Conservation (phyloP, 2,113 vertebrate genomes). For the Tricholaema leucomelas region DNA sequence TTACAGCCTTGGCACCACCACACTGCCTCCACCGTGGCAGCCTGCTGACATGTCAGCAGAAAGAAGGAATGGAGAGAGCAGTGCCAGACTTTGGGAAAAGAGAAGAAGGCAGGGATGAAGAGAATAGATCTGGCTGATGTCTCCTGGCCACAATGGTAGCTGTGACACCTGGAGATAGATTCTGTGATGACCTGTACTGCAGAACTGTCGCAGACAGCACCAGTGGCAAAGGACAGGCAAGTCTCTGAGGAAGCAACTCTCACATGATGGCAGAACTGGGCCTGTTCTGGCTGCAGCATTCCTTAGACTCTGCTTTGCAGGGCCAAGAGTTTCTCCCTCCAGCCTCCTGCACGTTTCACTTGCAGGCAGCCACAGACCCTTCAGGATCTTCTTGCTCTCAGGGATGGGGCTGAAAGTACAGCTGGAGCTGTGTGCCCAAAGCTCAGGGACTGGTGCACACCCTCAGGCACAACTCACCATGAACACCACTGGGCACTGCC, state of each 20-base stretch:
- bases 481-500: not conserved
- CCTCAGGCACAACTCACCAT: not conserved
- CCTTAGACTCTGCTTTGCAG: not conserved
- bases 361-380: too few species aligned
- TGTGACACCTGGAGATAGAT: not conserved
- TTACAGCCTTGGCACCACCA: not conserved
- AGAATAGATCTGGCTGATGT: not conserved
- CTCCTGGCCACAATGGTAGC: not conserved
- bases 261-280: rapidly evolving
- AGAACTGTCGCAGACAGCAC: not conserved
- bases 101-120: not conserved
- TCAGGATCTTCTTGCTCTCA: too few species aligned
- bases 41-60: not conserved
- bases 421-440: rapidly evolving
- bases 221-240: not conserved
- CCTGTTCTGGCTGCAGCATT: rapidly evolving
- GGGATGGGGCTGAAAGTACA: not conserved
- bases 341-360: not conserved
- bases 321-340: not conserved
- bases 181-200: not conserved
- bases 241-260: not conserved
- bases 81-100: not conserved
- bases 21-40: not conserved
- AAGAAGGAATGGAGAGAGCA: not conserved
- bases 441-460: not conserved